Evolutionary conservation across 2,113 vertebrate species (phyloP).

Genomic region (Numida meleagris): DNA sequence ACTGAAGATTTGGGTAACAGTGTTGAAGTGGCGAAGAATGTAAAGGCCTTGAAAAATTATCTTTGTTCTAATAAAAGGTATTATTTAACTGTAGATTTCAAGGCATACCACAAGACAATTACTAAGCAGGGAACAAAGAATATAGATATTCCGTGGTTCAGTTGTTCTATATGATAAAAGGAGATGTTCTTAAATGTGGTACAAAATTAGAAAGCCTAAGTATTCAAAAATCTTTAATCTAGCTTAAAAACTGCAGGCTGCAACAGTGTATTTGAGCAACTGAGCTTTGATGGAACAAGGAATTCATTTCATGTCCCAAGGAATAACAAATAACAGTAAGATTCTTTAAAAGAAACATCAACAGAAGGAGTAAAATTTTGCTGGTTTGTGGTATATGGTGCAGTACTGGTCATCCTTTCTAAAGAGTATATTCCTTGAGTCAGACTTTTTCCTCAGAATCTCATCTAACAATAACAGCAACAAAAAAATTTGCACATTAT

Average conservation of each 20-base stretch:
- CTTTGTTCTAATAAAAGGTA: neutral
- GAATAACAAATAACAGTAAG: neutral
- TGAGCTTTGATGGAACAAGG: neutral
- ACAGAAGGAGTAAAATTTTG: neutral
- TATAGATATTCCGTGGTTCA: neutral
- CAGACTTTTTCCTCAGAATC: neutral
- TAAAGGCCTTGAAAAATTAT: neutral
- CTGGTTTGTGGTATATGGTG: neutral
- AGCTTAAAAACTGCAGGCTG: neutral
- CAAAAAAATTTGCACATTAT: neutral
- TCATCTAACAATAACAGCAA: neutral
- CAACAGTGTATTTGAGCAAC: neutral
- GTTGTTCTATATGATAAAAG: neutral
- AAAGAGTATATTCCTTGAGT: neutral
- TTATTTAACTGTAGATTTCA: neutral
- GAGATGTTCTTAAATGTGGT: neutral
- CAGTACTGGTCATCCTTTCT: neutral
- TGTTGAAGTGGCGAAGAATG: neutral
- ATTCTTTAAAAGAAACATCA: neutral
- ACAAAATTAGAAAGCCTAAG: neutral
- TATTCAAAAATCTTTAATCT: neutral
- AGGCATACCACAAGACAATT: neutral
- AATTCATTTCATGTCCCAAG: neutral
- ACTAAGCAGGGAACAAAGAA: neutral
- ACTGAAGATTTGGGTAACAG: neutral